Evolutionary conservation across 2,797 vertebrate species (phyloP).

Genomic region (Enteromius afrohamiltoni): DNA sequence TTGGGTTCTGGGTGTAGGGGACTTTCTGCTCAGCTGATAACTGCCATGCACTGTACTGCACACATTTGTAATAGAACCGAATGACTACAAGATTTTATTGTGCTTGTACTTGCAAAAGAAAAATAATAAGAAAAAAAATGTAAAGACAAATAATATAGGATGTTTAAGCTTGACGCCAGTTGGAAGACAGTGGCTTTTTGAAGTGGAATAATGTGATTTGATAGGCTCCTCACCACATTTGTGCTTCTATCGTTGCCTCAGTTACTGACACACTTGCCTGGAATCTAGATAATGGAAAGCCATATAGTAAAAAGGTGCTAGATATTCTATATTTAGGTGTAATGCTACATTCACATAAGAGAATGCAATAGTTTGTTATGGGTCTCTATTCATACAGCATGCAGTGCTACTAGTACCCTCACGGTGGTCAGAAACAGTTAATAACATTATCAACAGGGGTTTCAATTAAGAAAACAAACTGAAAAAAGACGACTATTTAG

Average conservation of each 20-base stretch:
- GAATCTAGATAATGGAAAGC: conserved; percentile 86
- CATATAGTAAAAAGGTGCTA: conserved; percentile 87
- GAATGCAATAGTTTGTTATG: conserved; percentile 86
- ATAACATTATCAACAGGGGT: conserved; percentile 74
- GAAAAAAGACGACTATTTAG: conserved; percentile 57
- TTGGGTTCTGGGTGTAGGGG: conserved; percentile 84
- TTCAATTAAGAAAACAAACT: conserved; percentile 64
- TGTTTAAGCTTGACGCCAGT: conserved; percentile 46
- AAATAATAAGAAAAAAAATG: conserved; percentile 17
- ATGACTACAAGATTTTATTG: conserved; percentile 87
- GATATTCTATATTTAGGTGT: conserved; percentile 85
- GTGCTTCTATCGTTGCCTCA: conserved; percentile 81
- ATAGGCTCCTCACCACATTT: conserved; percentile 72
- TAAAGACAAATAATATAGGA: conserved; percentile 8
- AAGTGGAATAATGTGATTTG: conserved; percentile 43
- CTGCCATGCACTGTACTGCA: conserved; percentile 98
- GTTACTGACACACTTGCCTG: conserved; percentile 82
- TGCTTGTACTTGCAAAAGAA: conserved; percentile 75
- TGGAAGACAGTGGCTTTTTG: conserved; percentile 67
- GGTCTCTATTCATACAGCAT: conserved; percentile 81
- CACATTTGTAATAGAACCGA: conserved; percentile 86
- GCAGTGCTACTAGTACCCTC: conserved; percentile 80
- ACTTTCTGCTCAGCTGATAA: conserved; percentile 97
- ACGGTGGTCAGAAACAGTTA: conserved; percentile 66
- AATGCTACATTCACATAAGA: conserved; percentile 80